Conservation (phyloP, 2,888 invertebrate species). For the Galeruca laticollis region DNA sequence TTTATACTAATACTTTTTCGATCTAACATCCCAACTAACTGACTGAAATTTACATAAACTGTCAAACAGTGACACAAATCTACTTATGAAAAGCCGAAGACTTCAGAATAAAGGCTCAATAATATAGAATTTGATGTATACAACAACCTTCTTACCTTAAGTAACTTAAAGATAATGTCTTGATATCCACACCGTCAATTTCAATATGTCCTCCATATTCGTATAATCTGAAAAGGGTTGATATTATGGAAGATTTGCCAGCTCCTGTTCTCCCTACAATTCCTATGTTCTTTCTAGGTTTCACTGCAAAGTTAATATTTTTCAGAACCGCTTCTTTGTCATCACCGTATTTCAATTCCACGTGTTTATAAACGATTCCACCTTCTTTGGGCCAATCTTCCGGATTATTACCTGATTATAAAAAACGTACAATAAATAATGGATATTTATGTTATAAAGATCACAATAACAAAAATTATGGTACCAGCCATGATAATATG, state of each 20-base stretch:
- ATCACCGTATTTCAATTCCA: conserved; percentile 74
- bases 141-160: conserved; percentile 34
- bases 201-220: conserved; percentile 29
- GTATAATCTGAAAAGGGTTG: conserved; percentile 31
- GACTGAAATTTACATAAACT: no score
- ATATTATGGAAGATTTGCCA: conserved; percentile 38
- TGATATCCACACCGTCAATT: conserved; percentile 38
- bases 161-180: conserved; percentile 65
- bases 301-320: conserved; percentile 59
- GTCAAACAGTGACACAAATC: no score
- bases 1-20: no score
- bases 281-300: conserved; percentile 25
- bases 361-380: conserved; percentile 69
- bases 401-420: not conserved
- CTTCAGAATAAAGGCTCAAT: no score
- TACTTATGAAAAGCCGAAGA: no score
- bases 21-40: no score
- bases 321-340: conserved; percentile 53
- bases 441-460: no score
- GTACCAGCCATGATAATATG: no score
- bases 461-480: no score
- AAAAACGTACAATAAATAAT: not conserved
- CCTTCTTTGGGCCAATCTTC: conserved; percentile 73
- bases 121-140: no score
- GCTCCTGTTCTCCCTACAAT: conserved; percentile 37